Conservation (phyloP, 1,140 invertebrate genomes). For the Parasteatoda tepidariorum region DNA sequence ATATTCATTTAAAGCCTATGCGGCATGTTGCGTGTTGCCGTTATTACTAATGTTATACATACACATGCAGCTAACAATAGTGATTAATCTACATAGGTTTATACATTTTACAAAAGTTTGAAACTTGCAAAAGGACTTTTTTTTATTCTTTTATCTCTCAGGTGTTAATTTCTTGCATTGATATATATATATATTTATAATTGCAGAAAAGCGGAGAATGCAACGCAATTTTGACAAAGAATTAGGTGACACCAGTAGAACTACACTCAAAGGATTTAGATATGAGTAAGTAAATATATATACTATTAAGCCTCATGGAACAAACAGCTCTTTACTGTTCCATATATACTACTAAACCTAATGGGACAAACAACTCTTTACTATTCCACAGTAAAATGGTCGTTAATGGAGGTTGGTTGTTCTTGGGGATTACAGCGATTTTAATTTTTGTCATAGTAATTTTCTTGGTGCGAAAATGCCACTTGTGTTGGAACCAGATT, state of each 20-base stretch:
- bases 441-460: background rate
- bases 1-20: too few relatives aligned
- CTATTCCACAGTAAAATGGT: background rate
- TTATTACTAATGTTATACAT: too few relatives aligned
- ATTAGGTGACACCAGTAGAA: slow-evolving; percentile 48
- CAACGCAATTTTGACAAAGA: slow-evolving; percentile 55
- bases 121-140: too few relatives aligned
- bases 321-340: background rate
- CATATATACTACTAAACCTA: background rate
- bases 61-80: too few relatives aligned
- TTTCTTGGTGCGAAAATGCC: too few relatives aligned
- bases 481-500: background rate
- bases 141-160: too few relatives aligned
- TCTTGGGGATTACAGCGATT: background rate
- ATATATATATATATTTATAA: background rate
- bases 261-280: slow-evolving; percentile 54
- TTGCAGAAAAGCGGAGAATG: background rate
- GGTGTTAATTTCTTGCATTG: too few relatives aligned
- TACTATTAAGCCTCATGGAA: background rate
- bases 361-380: background rate
- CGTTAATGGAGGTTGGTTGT: too few relatives aligned
- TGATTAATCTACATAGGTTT: too few relatives aligned
- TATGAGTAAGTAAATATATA: slow-evolving; percentile 42
- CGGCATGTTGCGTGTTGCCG: too few relatives aligned
- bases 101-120: too few relatives aligned